Conservation (phyloP, 1,140 invertebrate species). For the Neotoxoptera formosana region DNA sequence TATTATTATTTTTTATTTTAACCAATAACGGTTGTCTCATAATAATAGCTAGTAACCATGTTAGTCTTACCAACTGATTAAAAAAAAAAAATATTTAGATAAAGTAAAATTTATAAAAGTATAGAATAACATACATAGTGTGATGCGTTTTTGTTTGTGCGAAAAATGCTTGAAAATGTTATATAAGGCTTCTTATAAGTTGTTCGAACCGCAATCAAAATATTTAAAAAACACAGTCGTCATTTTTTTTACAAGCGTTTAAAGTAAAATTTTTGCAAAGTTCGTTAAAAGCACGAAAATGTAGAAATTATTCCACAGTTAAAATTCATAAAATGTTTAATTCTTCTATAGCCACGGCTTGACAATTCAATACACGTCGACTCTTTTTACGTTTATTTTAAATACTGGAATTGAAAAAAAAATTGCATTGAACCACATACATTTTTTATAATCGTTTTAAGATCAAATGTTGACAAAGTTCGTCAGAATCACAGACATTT, state of each 20-base stretch:
- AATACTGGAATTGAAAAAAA: too few relatives aligned
- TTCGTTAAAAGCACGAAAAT: too few relatives aligned
- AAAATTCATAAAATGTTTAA: too few relatives aligned
- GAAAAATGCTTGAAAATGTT: background rate
- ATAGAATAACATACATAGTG: background rate
- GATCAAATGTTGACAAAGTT: too few relatives aligned
- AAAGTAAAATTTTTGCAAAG: too few relatives aligned
- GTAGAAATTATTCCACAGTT: too few relatives aligned
- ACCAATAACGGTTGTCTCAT: background rate
- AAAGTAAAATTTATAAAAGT: background rate
- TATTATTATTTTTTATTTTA: background rate
- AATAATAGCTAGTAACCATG: background rate
- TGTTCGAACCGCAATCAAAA: background rate
- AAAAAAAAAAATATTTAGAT: background rate
- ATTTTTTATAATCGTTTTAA: too few relatives aligned
- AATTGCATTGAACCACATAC: too few relatives aligned
- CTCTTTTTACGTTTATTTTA: too few relatives aligned
- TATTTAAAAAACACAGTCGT: background rate
- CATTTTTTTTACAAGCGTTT: background rate
- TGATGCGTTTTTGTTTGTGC: background rate
- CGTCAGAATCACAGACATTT: too few relatives aligned
- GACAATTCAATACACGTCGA: too few relatives aligned
- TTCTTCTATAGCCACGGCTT: too few relatives aligned
- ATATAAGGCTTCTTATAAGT: background rate
- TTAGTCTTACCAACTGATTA: background rate